These are phyloP conservation scores for Galeopterus variegatus DNA, from an alignment of 2,113 vertebrate species.

Conservation along the genomic window DNA sequence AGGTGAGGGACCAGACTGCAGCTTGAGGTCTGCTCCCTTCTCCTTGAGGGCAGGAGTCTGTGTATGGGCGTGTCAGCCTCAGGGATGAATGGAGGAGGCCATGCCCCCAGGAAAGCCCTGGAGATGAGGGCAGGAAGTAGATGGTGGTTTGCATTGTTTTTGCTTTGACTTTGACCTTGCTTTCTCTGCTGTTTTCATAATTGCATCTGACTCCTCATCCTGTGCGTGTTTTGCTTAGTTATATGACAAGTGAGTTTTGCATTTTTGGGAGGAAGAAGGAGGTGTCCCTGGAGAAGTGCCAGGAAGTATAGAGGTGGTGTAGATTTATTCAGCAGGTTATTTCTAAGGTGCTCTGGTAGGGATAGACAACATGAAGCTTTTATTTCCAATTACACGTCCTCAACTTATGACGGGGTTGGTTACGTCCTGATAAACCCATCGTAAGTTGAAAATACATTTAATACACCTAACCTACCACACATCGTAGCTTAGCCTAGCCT, in stretches of 20 bases:
- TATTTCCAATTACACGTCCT: neutral
- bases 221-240: neutral
- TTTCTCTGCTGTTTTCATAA: neutral
- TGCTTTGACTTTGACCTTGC: neutral
- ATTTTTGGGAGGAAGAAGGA: neutral
- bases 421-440: too few relatives aligned
- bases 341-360: neutral
- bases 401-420: too few relatives aligned
- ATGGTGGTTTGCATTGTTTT: neutral
- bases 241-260: neutral
- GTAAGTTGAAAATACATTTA: too few relatives aligned
- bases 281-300: neutral
- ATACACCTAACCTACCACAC: too few relatives aligned
- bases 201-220: neutral
- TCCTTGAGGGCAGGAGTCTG: neutral
- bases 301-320: neutral
- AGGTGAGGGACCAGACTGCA: neutral
- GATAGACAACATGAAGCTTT: rapidly evolving
- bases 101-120: neutral
- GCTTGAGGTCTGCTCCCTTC: neutral
- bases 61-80: neutral
- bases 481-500: too few relatives aligned
- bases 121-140: neutral
- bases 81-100: rapidly evolving
- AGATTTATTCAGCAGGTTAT: rapidly evolving